A percentile compares a stretch with the other conserved stretches of the same genome.
phyloP scores from a whole-genome alignment of 2,888 invertebrate genomes.

The Chrysolina americana region DNA sequence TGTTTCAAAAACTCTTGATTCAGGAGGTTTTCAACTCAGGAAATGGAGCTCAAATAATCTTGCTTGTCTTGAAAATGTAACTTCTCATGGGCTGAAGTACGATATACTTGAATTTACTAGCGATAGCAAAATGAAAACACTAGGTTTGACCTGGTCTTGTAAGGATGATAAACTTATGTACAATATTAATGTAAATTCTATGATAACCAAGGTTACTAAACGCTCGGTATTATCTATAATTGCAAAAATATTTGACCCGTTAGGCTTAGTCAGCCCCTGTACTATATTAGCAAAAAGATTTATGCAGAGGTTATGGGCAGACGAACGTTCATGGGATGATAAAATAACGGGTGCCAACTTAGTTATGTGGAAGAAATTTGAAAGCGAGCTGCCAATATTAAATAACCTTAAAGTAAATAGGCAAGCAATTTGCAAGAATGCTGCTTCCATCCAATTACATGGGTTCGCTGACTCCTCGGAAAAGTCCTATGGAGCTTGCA shows the following conservation, averaged over 20 bases:
- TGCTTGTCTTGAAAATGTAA: background rate
- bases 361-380: background rate
- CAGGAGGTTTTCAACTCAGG: conserved; percentile 10
- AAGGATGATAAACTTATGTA: background rate
- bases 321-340: conserved; percentile 46
- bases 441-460: background rate
- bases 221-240: background rate
- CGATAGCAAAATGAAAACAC: conserved; percentile 19
- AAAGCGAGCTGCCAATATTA: background rate
- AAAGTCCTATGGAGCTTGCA: conserved; percentile 19
- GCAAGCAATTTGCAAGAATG: background rate
- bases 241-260: conserved; percentile 36
- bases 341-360: conserved; percentile 25
- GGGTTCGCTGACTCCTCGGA: conserved; percentile 27
- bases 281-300: conserved; percentile 43
- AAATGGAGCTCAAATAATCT: background rate
- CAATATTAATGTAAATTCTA: background rate
- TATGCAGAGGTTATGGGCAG: conserved; percentile 43
- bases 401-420: background rate
- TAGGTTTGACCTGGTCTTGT: conserved; percentile 23
- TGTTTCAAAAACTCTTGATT: no score
- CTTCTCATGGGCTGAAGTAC: background rate
- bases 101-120: background rate
- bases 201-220: background rate
- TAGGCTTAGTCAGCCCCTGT: conserved; percentile 43